A percentile compares a stretch with the other conserved stretches of the same genome.
Evolutionary conservation across 37 sponge, comb jelly and placozoan species (phyloP).

Genomic region (Chondrosia reniformis): DNA sequence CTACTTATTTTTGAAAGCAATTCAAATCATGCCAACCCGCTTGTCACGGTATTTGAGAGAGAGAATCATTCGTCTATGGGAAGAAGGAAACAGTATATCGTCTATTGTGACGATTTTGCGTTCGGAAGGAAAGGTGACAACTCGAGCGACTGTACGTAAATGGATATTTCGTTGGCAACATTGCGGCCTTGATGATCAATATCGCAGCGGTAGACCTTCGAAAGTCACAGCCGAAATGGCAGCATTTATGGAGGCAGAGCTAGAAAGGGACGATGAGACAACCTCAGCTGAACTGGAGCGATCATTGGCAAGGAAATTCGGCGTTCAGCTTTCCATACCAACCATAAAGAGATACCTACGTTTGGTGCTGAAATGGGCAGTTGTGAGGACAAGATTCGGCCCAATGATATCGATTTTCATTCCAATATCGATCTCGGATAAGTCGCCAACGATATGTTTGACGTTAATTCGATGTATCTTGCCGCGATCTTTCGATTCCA

Average conservation of each 20-base stretch:
- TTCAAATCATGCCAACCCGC: too few species aligned
- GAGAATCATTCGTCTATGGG: neutral
- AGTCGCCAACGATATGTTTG: too few species aligned
- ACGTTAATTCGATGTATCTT: too few species aligned
- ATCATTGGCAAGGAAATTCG: neutral
- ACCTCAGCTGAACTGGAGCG: neutral
- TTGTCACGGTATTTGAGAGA: conserved; percentile 1
- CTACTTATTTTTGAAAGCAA: too few species aligned
- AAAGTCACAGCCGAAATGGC: neutral
- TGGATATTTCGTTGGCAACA: conserved; percentile 6
- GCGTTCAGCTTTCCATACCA: neutral
- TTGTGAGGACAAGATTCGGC: conserved; percentile 4
- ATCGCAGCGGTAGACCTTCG: neutral
- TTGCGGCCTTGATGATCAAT: neutral
- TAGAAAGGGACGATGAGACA: neutral
- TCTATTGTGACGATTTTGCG: conserved; percentile 5
- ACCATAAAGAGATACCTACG: neutral
- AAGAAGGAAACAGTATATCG: neutral
- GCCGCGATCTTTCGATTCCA: too few species aligned
- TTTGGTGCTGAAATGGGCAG: neutral
- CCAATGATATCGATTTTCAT: conserved; percentile 11
- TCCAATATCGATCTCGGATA: too few species aligned
- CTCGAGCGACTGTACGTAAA: neutral
- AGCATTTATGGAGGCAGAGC: neutral
- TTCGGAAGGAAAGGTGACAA: neutral